A percentile compares a stretch with the other conserved stretches of the same genome.
These are phyloP conservation scores for Protonibea diacanthus DNA, from an alignment of 2,797 vertebrate genomes.

Conservation along the genomic window DNA sequence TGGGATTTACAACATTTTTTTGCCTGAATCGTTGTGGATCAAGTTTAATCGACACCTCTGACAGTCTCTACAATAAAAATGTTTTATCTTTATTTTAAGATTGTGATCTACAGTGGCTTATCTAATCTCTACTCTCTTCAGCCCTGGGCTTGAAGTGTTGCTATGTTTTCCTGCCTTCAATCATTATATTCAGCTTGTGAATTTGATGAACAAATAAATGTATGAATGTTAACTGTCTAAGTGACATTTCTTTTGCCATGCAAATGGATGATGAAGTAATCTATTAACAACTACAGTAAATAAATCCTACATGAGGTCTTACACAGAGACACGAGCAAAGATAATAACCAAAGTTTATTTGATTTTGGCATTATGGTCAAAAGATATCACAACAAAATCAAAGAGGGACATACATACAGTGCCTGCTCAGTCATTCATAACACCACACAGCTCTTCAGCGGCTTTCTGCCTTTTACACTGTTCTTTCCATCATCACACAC, in stretches of 20 bases:
- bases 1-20: neutral
- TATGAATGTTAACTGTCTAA: conserved; percentile 6
- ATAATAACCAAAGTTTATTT: conserved; percentile 83
- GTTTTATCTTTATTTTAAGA: neutral
- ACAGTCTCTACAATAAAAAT: neutral
- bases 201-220: conserved; percentile 66
- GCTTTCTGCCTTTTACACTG: conserved; percentile 60
- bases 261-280: neutral
- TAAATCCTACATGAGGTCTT: neutral
- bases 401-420: conserved; percentile 58
- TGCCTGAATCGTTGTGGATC: neutral
- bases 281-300: too few relatives aligned
- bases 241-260: neutral
- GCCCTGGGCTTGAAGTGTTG: conserved; percentile 10
- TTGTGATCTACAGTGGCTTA: neutral
- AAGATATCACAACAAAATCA: conserved; percentile 75
- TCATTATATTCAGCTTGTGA: conserved; percentile 49
- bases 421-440: conserved; percentile 51
- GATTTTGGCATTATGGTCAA: conserved; percentile 74
- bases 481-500: conserved; percentile 32
- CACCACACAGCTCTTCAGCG: conserved; percentile 41
- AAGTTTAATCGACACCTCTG: conserved; percentile 20
- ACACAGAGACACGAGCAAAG: conserved; percentile 34
- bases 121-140: neutral
- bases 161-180: conserved; percentile 34